phyloP scores from a whole-genome alignment of 2,113 vertebrate species.

The Brachirus orientalis region DNA sequence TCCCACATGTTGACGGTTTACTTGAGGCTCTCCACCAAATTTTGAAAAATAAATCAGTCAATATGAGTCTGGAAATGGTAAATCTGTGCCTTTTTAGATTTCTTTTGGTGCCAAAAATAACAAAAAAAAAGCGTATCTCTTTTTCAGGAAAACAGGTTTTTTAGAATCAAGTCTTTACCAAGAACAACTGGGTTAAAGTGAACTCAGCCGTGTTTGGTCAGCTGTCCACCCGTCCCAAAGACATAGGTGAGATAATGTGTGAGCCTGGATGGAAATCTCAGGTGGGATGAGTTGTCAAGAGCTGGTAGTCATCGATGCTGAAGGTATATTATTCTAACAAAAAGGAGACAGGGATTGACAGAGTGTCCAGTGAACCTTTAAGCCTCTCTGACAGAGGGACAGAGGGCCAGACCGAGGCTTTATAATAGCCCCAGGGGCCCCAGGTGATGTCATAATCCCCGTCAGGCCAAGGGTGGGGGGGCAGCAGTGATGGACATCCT shows the following conservation, averaged over 20 bases:
- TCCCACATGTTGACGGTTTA: constrained; percentile 89
- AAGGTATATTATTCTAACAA: constrained; percentile 61
- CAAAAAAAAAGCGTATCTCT: neutral
- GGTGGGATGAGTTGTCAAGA: constrained; percentile 72
- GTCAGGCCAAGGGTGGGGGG: constrained; percentile 57
- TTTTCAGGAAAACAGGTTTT: constrained; percentile 12
- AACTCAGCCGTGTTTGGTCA: constrained; percentile 64
- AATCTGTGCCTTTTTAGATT: constrained; percentile 50
- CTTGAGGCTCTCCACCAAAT: constrained; percentile 36
- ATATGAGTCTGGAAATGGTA: constrained; percentile 36
- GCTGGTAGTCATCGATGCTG: constrained; percentile 71
- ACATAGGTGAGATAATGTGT: constrained; percentile 70
- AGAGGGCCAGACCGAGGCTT: constrained; percentile 79
- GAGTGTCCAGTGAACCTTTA: constrained; percentile 76
- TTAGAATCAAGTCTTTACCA: constrained; percentile 57
- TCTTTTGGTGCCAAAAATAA: constrained; percentile 48
- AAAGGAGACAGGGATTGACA: constrained; percentile 68
- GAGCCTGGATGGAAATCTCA: constrained; percentile 55
- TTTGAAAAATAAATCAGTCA: constrained; percentile 33
- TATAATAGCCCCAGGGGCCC: constrained; percentile 80
- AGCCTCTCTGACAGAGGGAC: constrained; percentile 81
- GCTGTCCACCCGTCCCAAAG: constrained; percentile 74
- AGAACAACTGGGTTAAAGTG: constrained; percentile 53
- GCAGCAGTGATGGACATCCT: constrained; percentile 53
- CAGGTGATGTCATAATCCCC: constrained; percentile 82